Evolutionary conservation across 2,797 vertebrate species (phyloP).

Genomic region (Neoniphon sammara): DNA sequence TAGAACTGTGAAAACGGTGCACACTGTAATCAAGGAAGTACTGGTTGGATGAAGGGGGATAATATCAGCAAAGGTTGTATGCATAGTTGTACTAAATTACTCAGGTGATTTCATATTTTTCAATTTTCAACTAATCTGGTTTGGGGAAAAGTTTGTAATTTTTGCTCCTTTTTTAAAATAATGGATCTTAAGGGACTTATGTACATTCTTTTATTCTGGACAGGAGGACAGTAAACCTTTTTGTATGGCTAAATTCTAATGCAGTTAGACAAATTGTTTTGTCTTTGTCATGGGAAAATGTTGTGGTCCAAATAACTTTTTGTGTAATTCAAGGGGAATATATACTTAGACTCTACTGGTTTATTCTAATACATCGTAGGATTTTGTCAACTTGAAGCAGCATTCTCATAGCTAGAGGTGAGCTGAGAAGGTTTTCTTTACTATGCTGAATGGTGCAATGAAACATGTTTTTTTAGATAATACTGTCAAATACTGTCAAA

Average conservation of each 20-base stretch:
- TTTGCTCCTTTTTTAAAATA: conserved; percentile 29
- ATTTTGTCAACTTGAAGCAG: conserved; percentile 48
- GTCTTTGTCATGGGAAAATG: conserved; percentile 9
- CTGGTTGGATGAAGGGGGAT: conserved; percentile 58
- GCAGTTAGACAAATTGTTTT: conserved; percentile 37
- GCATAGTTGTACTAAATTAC: conserved; percentile 73
- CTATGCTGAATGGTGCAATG: neutral
- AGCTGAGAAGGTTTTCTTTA: conserved; percentile 7
- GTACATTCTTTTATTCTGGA: conserved; percentile 43
- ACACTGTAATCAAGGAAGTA: conserved; percentile 78
- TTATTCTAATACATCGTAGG: neutral
- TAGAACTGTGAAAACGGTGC: conserved; percentile 82
- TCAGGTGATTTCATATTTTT: conserved; percentile 80
- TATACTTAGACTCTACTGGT: conserved; percentile 18
- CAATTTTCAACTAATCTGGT: conserved; percentile 58
- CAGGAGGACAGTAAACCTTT: conserved; percentile 37
- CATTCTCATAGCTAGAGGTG: conserved; percentile 18
- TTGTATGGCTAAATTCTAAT: conserved; percentile 42
- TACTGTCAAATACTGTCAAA: conserved; percentile 16
- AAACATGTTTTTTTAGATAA: conserved; percentile 13
- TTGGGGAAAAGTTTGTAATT: conserved; percentile 43
- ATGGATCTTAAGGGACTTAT: conserved; percentile 55
- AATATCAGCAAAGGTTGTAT: conserved; percentile 61
- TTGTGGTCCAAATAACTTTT: conserved; percentile 40
- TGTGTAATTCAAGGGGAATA: conserved; percentile 28